phyloP scores from a whole-genome alignment of 2,888 invertebrate genomes.

The Marasmarcha lunaedactyla region DNA sequence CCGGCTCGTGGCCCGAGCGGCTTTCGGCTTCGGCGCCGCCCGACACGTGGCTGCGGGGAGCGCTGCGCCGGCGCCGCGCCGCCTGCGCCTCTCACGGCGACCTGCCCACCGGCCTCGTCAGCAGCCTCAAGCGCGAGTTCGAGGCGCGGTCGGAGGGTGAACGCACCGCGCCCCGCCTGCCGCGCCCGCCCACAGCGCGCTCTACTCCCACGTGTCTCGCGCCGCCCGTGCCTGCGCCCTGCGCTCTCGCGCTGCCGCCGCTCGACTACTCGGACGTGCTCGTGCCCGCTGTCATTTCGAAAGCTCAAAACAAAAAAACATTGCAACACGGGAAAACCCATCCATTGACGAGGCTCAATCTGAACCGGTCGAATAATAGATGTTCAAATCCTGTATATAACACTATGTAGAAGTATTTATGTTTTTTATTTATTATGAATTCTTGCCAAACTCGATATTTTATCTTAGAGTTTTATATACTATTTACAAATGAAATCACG shows the following conservation, averaged over 20 bases:
- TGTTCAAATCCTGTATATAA: constrained; percentile 88
- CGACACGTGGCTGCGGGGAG: constrained; percentile 40
- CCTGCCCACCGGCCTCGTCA: constrained; percentile 78
- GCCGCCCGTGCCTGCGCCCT: constrained; percentile 73
- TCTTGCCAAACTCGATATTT: constrained; percentile 70
- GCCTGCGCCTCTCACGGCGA: constrained; percentile 51
- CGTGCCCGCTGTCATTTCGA: constrained; percentile 77
- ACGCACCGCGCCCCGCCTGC: constrained; percentile 20
- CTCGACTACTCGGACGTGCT: constrained; percentile 69
- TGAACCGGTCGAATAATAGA: constrained; percentile 77
- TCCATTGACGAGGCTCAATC: constrained; percentile 88
- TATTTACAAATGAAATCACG: constrained; percentile 66
- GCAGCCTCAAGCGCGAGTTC: constrained; percentile 88
- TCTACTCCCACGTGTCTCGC: constrained; percentile 32
- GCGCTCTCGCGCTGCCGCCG: constrained; percentile 44
- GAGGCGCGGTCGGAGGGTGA: constrained; percentile 73
- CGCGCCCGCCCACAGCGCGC: constrained; percentile 29
- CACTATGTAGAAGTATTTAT: constrained; percentile 81
- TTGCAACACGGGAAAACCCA: constrained; percentile 93
- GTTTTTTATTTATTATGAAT: constrained; percentile 66
- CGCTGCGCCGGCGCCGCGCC: constrained; percentile 47
- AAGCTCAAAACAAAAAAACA: constrained; percentile 82
- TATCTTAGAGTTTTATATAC: constrained; percentile 68
- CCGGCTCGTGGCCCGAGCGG: constrained; percentile 55
- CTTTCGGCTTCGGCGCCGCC: constrained; percentile 73